phyloP scores from a whole-genome alignment of 2,888 invertebrate species.

The Rhyacophila evoluta region DNA sequence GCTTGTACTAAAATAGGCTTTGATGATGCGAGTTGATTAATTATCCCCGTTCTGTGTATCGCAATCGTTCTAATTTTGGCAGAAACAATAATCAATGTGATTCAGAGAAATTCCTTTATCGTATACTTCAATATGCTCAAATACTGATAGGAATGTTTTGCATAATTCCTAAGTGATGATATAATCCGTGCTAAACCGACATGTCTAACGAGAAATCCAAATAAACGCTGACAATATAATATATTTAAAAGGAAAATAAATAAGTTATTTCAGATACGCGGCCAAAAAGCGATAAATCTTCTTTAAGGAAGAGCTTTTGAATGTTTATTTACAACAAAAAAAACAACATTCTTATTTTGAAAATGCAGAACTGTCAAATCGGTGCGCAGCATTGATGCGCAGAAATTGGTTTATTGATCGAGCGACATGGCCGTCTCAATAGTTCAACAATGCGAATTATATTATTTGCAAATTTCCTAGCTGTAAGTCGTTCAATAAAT shows the following conservation, averaged over 20 bases:
- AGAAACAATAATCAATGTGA: not conserved
- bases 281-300: not conserved
- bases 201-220: not conserved
- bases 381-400: slow-evolving; percentile 3
- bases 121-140: slow-evolving; percentile 5
- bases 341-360: not conserved
- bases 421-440: slow-evolving; percentile 18
- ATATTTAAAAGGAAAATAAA: not conserved
- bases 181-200: not conserved
- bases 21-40: not conserved
- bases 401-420: slow-evolving; percentile 21
- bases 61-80: not conserved
- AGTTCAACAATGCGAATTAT: slow-evolving; percentile 22
- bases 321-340: not conserved
- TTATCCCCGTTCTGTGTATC: not conserved
- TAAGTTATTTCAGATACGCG: not conserved
- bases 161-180: slow-evolving; percentile 7
- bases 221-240: not conserved
- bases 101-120: not conserved
- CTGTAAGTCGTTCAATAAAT: slow-evolving; percentile 19
- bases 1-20: not conserved
- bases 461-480: slow-evolving; percentile 22
- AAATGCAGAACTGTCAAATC: slow-evolving; percentile 17
- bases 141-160: slow-evolving; percentile 3
- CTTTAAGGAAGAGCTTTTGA: not conserved